These are phyloP conservation scores for Noctilio leporinus DNA, from an alignment of 2,113 vertebrate species.

Conservation along the genomic window DNA sequence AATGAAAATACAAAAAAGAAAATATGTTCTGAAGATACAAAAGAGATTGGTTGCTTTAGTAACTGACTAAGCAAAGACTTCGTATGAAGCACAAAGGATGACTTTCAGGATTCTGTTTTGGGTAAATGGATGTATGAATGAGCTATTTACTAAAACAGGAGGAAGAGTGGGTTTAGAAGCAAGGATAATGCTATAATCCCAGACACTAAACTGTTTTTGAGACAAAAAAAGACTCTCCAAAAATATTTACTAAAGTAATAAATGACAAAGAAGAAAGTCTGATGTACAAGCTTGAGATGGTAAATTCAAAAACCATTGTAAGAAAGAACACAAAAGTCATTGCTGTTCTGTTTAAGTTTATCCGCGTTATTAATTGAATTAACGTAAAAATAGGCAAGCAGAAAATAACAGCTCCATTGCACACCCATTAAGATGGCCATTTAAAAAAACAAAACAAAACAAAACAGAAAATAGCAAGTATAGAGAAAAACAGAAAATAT, in stretches of 20 bases:
- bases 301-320: neutral
- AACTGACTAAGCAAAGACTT: neutral
- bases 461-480: neutral
- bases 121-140: neutral
- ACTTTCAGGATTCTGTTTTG: neutral
- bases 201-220: neutral
- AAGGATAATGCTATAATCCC: neutral
- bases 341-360: neutral
- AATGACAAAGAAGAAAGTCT: neutral
- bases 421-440: neutral
- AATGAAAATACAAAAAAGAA: neutral
- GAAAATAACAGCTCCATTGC: neutral
- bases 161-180: neutral
- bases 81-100: neutral
- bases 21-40: neutral
- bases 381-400: neutral
- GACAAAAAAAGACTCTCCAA: neutral
- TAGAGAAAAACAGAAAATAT: neutral
- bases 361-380: neutral
- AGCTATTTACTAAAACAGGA: neutral
- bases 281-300: neutral
- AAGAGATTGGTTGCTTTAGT: neutral
- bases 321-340: neutral
- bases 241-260: conserved; percentile 5
- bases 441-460: neutral